Evolutionary conservation across 2,888 invertebrate genomes (phyloP), one percentile per base, ranked within the genome.

Genomic region (Bombylius major): DNA sequence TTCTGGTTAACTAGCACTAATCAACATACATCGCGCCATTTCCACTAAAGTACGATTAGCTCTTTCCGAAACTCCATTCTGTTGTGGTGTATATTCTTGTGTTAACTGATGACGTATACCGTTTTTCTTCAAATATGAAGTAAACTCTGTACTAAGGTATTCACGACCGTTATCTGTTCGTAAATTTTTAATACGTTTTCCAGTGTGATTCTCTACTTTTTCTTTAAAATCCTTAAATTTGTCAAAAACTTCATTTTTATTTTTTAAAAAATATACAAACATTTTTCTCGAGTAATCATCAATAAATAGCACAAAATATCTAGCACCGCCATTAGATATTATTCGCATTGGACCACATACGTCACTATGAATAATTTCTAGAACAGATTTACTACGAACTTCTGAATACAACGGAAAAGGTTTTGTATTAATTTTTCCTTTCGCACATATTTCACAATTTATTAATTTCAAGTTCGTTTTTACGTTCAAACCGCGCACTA

Each of bases 261-360:
- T 9, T 51, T 61, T 60, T 5, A 60, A 42, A 12, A 59, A 53
- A 49, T 51, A 59, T 32, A 60, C 46, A 34, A 61, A 59, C 1
- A 56, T 44, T 44, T 55, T 56, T 4, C 58, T 39, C 14, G 55
- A 56, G 13, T 51, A 58, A 59, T 70, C 69, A 63, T 72, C 71
- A 46, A 69, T 63, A 53, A 72, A 67, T 4, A 65, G 66, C 32
- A 69, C 51, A 53, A 70, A 69, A 60, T 71, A 72, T 49, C 57
- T 64, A 5, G 61, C 59, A 45, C 69, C 67, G 8, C 66, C 67
- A 5, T 63, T 34, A 4, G 71, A 72, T 11, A 56, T 50, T 5
- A 55, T 42, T 4, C 34, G 5, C 7, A 58, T 48, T 5, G 57
- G 58, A 12, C 58, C 60, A 39, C 58, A 60, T 2, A 58, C 53